Conservation (phyloP, 2,797 vertebrate genomes). For the Podargus strigoides region DNA sequence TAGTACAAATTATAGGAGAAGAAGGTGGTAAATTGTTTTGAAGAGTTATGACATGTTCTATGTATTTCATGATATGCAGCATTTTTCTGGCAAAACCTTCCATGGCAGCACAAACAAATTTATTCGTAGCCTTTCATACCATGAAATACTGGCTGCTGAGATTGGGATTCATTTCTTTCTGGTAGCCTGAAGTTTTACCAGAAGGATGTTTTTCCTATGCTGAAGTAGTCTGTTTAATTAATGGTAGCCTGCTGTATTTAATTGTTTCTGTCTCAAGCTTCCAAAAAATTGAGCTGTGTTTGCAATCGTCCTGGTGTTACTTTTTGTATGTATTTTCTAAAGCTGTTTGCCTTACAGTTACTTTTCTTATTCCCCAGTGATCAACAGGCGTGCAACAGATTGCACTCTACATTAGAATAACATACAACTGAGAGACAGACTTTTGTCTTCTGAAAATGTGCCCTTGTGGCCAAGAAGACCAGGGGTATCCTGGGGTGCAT, state of each 20-base stretch:
- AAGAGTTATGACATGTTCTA: not conserved
- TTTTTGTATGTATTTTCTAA: not conserved
- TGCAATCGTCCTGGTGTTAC: slow-evolving; percentile 12
- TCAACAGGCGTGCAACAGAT: not conserved
- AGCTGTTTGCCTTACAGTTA: not conserved
- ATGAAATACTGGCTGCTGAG: not conserved
- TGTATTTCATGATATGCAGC: not conserved
- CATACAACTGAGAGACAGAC: not conserved
- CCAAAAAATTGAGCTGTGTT: not conserved
- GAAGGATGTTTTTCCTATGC: not conserved
- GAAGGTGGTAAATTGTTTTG: not conserved
- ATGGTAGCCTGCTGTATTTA: slow-evolving; percentile 27
- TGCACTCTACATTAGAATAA: not conserved
- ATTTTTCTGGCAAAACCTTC: not conserved
- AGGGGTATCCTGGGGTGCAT: too few relatives aligned
- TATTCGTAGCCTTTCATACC: not conserved
- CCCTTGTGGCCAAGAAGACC: too few relatives aligned
- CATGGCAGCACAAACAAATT: not conserved
- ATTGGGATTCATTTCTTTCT: not conserved
- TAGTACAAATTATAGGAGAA: not conserved
- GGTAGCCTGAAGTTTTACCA: slow-evolving; percentile 11
- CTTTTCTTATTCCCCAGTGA: not conserved
- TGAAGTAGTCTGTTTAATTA: slow-evolving; percentile 12
- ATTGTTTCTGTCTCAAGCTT: not conserved
- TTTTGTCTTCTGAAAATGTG: not conserved